Conservation (phyloP, 2,888 invertebrate genomes). For the Nemotelus pantherinus region DNA sequence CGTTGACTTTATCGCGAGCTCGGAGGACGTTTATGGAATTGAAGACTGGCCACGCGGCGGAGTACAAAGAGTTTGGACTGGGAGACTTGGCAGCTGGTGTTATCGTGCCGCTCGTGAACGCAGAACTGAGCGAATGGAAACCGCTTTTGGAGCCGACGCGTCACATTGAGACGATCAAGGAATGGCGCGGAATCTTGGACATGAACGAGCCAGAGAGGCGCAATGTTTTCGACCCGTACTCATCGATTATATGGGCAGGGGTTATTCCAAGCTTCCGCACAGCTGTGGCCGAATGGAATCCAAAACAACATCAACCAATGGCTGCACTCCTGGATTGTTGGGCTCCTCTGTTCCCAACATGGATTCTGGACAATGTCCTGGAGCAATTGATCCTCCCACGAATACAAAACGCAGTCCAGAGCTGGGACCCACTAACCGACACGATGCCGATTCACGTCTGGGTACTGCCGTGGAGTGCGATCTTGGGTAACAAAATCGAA, state of each 20-base stretch:
- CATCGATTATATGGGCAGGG: constrained; percentile 85
- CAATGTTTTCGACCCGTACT: constrained; percentile 73
- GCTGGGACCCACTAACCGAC: constrained; percentile 96
- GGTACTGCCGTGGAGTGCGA: constrained; percentile 95
- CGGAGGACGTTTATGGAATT: constrained; percentile 62
- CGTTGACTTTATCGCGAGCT: constrained; percentile 65
- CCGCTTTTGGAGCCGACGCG: constrained; percentile 76
- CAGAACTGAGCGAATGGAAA: constrained; percentile 80
- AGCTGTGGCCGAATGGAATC: constrained; percentile 78
- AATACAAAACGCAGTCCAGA: constrained; percentile 78
- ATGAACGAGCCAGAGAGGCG: constrained; percentile 57
- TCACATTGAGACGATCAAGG: constrained; percentile 72
- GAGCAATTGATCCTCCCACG: constrained; percentile 84
- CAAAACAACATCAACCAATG: constrained; percentile 81
- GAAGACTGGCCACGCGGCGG: constrained; percentile 73
- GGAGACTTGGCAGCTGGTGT: constrained; percentile 85
- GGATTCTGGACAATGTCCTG: constrained; percentile 85
- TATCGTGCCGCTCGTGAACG: constrained; percentile 84
- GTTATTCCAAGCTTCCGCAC: constrained; percentile 84
- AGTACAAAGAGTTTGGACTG: constrained; percentile 86
- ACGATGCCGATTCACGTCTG: constrained; percentile 95
- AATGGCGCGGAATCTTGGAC: constrained; percentile 76
- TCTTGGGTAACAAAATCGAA: constrained; percentile 72
- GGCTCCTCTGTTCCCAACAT: constrained; percentile 80
- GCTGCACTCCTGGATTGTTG: constrained; percentile 83